Base-by-base conservation (phyloP, 37 sponge, comb jelly and placozoan species). In the Bolinopsis microptera region DNA sequence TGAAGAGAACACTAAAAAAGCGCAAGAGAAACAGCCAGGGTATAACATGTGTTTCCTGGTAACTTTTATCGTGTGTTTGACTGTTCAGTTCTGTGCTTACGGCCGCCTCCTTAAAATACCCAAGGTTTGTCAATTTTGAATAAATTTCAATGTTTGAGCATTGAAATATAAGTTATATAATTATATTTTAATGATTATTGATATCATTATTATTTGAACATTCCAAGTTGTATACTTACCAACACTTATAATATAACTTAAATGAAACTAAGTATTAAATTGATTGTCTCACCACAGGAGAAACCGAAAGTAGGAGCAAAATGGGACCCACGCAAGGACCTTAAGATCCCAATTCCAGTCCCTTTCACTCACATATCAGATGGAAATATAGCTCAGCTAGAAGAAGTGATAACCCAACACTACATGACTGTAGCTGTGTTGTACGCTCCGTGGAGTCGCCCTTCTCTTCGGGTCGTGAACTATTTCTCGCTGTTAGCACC, bases 361-460 rank as follows among this genome's bases (percentile, higher is more conserved):
- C 80, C 80, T 1, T 32, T 77, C 33, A 13, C 32, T 9, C 80
- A 77, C 80, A 28, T 77, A 16, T 18, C 27, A 9, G 36, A 77
- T 34, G 80, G 80, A 16, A 18, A 77, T 32, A 34, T 77, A 27
- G 33, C 32, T 32, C 1, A 77, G 33, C 21, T 77, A 32, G 80
- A 77, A 1, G 33, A 35, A 9, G 32, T 77, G 21, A 77, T 77
- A 8, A 33, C 80, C 3, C 32, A 27, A 16, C 37, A 77, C 80
- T 32, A 27, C 35, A 27, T 77, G 36, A 77, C 80, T 9, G 80
- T 77, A 35, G 37, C 80, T 3, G 80, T 77, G 21, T 36, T 77
- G 1, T 77, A 77, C 80, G 80, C 80, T 1, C 80, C 80, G 1
- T 77, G 80, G 80, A 77, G 80, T 32, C 33, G 80, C 0, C 33